These are phyloP conservation scores for Agrochola lota DNA, from an alignment of 2,888 invertebrate genomes.

Conservation along the genomic window DNA sequence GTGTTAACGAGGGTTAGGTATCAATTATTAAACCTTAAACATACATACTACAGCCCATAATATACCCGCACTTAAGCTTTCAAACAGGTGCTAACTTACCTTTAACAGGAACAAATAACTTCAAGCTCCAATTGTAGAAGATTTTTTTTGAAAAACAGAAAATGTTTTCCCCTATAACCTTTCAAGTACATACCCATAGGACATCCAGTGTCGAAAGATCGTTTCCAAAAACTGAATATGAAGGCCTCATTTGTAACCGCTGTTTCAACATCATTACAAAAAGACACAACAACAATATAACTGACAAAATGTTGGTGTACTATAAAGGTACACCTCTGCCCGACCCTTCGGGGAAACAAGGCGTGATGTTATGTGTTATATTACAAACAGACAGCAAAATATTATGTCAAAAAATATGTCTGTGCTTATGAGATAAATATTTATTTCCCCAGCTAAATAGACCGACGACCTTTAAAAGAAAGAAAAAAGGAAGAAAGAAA, in stretches of 20 bases:
- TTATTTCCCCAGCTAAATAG: not conserved
- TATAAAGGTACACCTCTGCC: too few relatives aligned
- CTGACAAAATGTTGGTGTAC: too few relatives aligned
- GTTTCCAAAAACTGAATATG: not conserved
- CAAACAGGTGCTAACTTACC: slow-evolving; percentile 41
- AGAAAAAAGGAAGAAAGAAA: too few relatives aligned
- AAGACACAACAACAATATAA: too few relatives aligned
- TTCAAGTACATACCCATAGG: slow-evolving; percentile 15
- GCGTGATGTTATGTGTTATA: too few relatives aligned
- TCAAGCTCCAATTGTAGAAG: not conserved
- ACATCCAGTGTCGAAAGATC: not conserved
- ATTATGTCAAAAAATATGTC: not conserved
- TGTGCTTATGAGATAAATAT: not conserved
- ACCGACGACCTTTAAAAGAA: not conserved
- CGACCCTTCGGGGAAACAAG: too few relatives aligned
- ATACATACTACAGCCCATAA: not conserved
- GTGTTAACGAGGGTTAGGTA: not conserved
- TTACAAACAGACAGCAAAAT: not conserved
- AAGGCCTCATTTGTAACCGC: not conserved
- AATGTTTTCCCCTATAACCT: not conserved
- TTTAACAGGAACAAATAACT: not conserved
- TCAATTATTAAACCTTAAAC: not conserved
- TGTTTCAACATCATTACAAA: slow-evolving; percentile 17
- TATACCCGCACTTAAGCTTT: slow-evolving; percentile 35
- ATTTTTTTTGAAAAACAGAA: not conserved